Base-by-base conservation (phyloP, 2,888 invertebrate species). In the Drosophila prolongata region DNA sequence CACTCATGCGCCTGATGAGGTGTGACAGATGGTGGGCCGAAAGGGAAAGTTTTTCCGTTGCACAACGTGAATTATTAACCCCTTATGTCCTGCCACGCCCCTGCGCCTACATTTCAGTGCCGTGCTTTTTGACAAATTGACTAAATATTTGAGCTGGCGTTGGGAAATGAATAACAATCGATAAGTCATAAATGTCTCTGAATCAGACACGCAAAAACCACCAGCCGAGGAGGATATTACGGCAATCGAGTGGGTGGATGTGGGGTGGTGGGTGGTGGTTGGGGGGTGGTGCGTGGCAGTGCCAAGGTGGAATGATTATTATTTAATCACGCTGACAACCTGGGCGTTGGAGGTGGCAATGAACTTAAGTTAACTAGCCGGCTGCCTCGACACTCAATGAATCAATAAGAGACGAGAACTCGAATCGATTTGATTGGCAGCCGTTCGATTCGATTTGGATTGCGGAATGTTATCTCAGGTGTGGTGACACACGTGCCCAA, bases 111-210 rank as follows among this genome's bases (percentile, higher is more conserved):
- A 6, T n/a, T 13, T 43, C 38, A 50, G 43, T 61, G 59, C 34
- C 54, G 70, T 59, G 60, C 66, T 65, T 75, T 85, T 69, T 83
- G 88, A 85, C 80, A 86, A 88, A 86, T 88, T 86, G 84, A 76
- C 84, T 80, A 78, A 85, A 83, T 80, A 80, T 78, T 82, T 76
- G 58, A 66, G 86, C 68, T 76, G 88, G 87, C 75, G 87, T 72
- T 75, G 73, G 67, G 53, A 37, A 83, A 86, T 80, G 78, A 80
- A 88, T 80, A 77, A 75, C 75, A 87, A 84, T 84, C 87, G 82
- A 85, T 84, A 77, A 76, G 80, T 87, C 80, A 87, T 85, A 85
- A 87, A 87, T 84, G 85, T 75, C 77, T 87, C 79, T 57, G 71
- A 84, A 74, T 77, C 77, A 81, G 70, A 65, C 83, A 87, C 85